Percentiles rank a stretch among this genome's conserved stretches.
These are phyloP conservation scores for Pampusana beccarii DNA, from an alignment of 2,113 vertebrate genomes.

Conservation along the genomic window DNA sequence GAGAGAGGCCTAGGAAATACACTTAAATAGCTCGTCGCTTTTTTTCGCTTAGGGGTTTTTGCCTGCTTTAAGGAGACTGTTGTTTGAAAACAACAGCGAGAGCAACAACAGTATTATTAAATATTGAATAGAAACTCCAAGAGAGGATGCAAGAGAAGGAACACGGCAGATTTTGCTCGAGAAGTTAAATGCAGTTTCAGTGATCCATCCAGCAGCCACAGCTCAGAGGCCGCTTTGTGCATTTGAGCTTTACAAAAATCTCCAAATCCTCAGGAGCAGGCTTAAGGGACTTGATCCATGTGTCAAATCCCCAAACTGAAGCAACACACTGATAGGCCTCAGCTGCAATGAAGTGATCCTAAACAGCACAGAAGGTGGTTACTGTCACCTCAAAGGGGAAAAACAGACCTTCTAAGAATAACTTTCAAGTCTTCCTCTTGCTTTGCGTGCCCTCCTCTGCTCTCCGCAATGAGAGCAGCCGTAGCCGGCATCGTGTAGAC, in stretches of 20 bases:
- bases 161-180: neutral
- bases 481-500: fast-evolving
- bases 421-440: neutral
- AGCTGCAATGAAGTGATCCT: neutral
- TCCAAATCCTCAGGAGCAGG: slow-evolving; percentile 29
- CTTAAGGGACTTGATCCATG: slow-evolving; percentile 32
- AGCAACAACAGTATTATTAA: neutral
- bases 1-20: neutral
- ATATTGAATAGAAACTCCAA: neutral
- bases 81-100: neutral
- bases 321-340: neutral
- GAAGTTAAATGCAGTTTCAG: neutral
- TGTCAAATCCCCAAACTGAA: slow-evolving; percentile 27
- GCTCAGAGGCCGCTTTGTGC: slow-evolving; percentile 31
- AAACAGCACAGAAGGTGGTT: neutral
- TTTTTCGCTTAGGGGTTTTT: neutral
- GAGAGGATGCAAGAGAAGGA: neutral
- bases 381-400: neutral
- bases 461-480: fast-evolving
- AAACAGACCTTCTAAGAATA: neutral
- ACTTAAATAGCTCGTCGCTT: neutral
- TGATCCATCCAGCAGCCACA: slow-evolving; percentile 34
- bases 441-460: neutral
- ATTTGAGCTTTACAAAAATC: slow-evolving; percentile 35
- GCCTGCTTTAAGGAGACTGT: neutral